phyloP scores from a whole-genome alignment of 92 coral and sea anemone genomes.

The Epizoanthus ramosus region DNA sequence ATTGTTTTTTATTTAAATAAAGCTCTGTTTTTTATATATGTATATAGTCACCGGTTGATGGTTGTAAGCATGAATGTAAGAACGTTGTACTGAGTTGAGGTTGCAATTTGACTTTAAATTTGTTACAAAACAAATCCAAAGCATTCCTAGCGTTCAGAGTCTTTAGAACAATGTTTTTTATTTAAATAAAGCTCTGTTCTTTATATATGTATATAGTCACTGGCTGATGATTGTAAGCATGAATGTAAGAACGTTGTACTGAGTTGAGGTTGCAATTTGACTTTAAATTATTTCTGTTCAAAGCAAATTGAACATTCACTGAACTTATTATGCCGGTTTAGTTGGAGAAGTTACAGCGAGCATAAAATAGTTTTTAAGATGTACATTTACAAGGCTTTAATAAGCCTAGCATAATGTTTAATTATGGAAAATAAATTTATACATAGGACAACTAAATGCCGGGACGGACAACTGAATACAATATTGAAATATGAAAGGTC shows the following conservation, averaged over 20 bases:
- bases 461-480: neutral
- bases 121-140: neutral
- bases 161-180: neutral
- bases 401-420: neutral
- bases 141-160: neutral
- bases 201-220: neutral
- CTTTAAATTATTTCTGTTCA: neutral
- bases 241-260: too few species aligned
- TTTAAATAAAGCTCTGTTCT: neutral
- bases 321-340: too few species aligned
- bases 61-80: too few species aligned
- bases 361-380: neutral
- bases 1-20: neutral
- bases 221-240: conserved; percentile 13
- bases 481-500: too few species aligned
- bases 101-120: too few species aligned
- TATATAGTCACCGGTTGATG: conserved; percentile 14
- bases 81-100: too few species aligned
- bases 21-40: neutral
- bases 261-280: neutral
- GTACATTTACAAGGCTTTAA: conserved; percentile 11
- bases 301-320: neutral
- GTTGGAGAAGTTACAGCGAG: neutral
- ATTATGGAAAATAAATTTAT: neutral
- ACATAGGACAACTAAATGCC: neutral